Percentiles rank a stretch among this genome's conserved stretches.
These are phyloP conservation scores for Callorhinus ursinus DNA, from an alignment of 2,113 vertebrate genomes.

Conservation along the genomic window DNA sequence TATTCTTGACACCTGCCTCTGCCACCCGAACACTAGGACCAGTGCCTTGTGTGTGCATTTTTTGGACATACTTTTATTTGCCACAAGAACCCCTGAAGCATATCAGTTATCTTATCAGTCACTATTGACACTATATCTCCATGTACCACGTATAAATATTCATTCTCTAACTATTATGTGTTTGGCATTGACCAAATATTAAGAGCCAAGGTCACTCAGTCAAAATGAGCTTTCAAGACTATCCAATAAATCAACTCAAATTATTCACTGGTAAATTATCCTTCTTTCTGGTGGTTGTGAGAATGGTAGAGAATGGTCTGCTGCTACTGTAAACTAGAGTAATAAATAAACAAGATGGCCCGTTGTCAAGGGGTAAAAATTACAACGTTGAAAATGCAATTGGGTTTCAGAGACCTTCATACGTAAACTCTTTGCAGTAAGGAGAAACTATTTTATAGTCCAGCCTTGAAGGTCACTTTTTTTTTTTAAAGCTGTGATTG, in stretches of 20 bases:
- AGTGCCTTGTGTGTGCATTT: not conserved
- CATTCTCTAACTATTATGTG: slow-evolving; percentile 58
- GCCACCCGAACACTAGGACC: not conserved
- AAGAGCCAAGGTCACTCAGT: slow-evolving; percentile 83
- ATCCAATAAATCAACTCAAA: slow-evolving; percentile 83
- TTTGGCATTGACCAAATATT: slow-evolving; percentile 82
- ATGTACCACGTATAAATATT: slow-evolving; percentile 66
- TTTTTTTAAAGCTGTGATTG: slow-evolving; percentile 65
- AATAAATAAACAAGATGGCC: slow-evolving; percentile 84
- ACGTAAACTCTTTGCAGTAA: slow-evolving; percentile 40
- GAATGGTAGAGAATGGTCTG: slow-evolving; percentile 71
- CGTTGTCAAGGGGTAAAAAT: slow-evolving; percentile 81
- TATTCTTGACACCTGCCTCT: not conserved
- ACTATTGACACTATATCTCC: not conserved
- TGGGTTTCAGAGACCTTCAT: slow-evolving; percentile 73
- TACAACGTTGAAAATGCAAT: slow-evolving; percentile 73
- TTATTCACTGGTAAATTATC: slow-evolving; percentile 82
- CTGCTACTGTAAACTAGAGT: slow-evolving; percentile 69
- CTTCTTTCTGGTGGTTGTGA: slow-evolving; percentile 75
- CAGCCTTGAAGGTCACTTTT: slow-evolving; percentile 66
- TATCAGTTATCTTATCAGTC: slow-evolving; percentile 24
- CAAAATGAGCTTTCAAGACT: slow-evolving; percentile 74
- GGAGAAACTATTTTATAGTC: slow-evolving; percentile 67
- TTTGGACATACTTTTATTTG: not conserved
- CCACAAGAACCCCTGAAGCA: not conserved